Conservation (phyloP, 2,888 invertebrate genomes). For the Abrostola tripartita region DNA sequence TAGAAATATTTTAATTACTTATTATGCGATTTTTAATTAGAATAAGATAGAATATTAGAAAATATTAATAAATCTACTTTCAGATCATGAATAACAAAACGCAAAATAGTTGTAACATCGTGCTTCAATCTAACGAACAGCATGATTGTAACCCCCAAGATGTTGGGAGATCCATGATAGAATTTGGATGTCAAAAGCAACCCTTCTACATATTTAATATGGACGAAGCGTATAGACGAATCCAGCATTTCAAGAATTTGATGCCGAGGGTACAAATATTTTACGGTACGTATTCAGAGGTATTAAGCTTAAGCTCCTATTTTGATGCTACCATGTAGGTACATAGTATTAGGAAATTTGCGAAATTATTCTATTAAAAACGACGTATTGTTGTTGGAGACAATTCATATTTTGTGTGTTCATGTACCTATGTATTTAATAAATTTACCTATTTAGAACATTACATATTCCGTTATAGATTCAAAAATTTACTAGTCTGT, state of each 20-base stretch:
- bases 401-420: too few species aligned
- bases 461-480: too few species aligned
- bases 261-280: conserved; percentile 67
- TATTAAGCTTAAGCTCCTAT: neutral
- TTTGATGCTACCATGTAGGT: neutral
- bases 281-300: conserved; percentile 58
- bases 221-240: conserved; percentile 59
- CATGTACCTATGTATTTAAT: too few species aligned
- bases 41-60: neutral
- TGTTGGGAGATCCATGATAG: conserved; percentile 60
- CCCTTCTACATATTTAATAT: conserved; percentile 64
- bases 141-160: conserved; percentile 52
- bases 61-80: neutral
- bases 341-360: conserved; percentile 19
- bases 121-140: conserved; percentile 22
- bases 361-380: conserved; percentile 23
- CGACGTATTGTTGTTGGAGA: conserved; percentile 10
- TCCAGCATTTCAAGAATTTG: conserved; percentile 60
- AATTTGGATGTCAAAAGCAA: conserved; percentile 60
- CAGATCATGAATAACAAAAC: neutral
- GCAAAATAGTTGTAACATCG: neutral
- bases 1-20: too few species aligned
- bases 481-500: too few species aligned
- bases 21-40: too few species aligned
- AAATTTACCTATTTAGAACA: too few species aligned